These are phyloP conservation scores for Zaprionus obscuricornis DNA, from an alignment of 2,888 invertebrate genomes.

Conservation along the genomic window DNA sequence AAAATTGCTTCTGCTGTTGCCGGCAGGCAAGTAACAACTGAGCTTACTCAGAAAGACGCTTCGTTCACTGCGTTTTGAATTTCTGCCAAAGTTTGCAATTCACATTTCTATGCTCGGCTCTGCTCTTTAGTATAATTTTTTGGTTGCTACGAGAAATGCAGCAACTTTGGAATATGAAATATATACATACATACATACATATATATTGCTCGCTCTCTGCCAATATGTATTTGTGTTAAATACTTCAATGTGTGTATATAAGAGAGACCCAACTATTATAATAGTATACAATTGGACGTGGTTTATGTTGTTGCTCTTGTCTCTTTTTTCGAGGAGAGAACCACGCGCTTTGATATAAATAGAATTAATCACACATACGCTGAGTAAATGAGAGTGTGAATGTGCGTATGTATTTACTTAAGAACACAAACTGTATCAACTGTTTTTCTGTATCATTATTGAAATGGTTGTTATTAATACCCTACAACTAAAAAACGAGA, in stretches of 20 bases:
- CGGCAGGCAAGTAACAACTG: slow-evolving; percentile 65
- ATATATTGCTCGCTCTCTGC: slow-evolving; percentile 15
- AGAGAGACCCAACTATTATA: slow-evolving; percentile 38
- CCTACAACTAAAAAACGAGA: no score
- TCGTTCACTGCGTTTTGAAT: slow-evolving; percentile 47
- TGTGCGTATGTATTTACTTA: slow-evolving; percentile 22
- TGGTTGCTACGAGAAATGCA: no score
- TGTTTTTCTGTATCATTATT: slow-evolving; percentile 35
- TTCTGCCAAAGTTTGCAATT: slow-evolving; percentile 53
- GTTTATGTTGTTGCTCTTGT: slow-evolving; percentile 26
- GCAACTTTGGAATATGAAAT: slow-evolving; percentile 14
- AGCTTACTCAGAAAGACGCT: slow-evolving; percentile 31
- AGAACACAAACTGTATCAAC: slow-evolving; percentile 27
- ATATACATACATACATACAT: slow-evolving; percentile 17
- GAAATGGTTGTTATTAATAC: no score
- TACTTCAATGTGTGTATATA: slow-evolving; percentile 17
- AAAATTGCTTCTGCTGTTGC: slow-evolving; percentile 50
- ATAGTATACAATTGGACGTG: slow-evolving; percentile 35
- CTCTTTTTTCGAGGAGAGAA: slow-evolving; percentile 18
- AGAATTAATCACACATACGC: slow-evolving; percentile 22
- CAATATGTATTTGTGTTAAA: not conserved
- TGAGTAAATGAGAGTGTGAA: not conserved
- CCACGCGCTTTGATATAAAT: slow-evolving; percentile 43
- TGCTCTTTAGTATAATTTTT: slow-evolving; percentile 37
- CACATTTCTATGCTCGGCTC: slow-evolving; percentile 12